A percentile compares a stretch with the other conserved stretches of the same genome.
phyloP scores from a whole-genome alignment of 2,113 vertebrate genomes.

The Eulacestoma nigropectus region DNA sequence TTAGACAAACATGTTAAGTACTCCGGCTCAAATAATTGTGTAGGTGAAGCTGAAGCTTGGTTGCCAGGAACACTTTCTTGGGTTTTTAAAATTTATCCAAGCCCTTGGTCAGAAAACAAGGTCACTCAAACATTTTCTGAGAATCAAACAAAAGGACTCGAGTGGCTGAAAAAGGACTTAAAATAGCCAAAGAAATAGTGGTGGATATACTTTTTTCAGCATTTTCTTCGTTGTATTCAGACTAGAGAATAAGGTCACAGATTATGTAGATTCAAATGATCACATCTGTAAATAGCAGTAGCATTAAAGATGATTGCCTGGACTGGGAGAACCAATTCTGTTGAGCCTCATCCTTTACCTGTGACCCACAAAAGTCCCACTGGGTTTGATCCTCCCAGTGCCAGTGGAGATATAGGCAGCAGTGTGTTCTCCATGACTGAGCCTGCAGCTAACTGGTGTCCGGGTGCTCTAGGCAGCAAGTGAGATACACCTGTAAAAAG shows the following conservation, averaged over 20 bases:
- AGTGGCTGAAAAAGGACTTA: background rate
- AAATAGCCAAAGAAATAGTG: background rate
- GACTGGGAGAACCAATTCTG: background rate
- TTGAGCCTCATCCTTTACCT: background rate
- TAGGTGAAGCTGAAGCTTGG: background rate
- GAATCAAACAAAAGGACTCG: background rate
- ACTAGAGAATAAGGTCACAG: background rate
- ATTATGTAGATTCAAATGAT: background rate
- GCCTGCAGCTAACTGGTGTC: background rate
- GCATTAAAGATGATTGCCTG: background rate
- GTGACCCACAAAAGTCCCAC: background rate
- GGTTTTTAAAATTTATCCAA: background rate
- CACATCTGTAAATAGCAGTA: background rate
- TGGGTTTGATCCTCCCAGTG: rapidly evolving
- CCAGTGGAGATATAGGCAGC: background rate
- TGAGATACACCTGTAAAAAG: background rate
- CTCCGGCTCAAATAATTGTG: background rate
- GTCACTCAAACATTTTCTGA: background rate
- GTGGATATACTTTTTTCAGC: background rate
- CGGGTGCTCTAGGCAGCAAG: background rate
- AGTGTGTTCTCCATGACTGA: background rate
- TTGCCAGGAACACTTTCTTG: background rate
- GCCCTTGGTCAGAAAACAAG: background rate
- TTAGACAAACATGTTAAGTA: background rate
- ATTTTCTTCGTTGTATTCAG: background rate